Evolutionary conservation across 2,113 vertebrate genomes (phyloP).

Genomic region (Saguinus imperator): DNA sequence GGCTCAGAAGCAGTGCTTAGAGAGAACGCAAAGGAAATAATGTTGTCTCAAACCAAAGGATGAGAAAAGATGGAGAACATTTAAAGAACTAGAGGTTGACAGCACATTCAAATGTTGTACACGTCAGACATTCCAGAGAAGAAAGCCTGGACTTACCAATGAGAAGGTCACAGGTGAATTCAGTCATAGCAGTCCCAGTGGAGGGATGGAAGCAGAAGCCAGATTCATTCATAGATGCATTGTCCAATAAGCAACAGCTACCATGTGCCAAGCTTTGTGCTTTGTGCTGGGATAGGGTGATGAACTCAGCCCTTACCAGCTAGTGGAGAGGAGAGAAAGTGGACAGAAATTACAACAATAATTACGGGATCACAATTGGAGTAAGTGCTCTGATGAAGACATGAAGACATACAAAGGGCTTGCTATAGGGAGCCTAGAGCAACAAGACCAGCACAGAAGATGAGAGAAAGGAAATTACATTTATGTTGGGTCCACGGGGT

Average conservation of each 20-base stretch:
- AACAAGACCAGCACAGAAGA: neutral
- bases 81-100: neutral
- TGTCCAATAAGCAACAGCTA: neutral
- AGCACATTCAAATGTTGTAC: neutral
- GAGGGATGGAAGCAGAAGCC: neutral
- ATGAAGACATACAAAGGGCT: neutral
- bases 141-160: neutral
- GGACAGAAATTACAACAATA: neutral
- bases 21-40: neutral
- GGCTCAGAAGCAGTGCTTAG: neutral
- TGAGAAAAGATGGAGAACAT: neutral
- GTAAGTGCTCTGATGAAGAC: neutral
- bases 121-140: neutral
- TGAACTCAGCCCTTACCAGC: no score
- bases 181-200: neutral
- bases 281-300: no score
- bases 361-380: neutral
- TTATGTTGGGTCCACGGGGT: neutral
- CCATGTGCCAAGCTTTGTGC: neutral
- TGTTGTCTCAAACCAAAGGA: neutral
- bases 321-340: neutral
- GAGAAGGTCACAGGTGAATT: neutral
- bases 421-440: neutral
- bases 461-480: neutral
- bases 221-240: neutral